phyloP scores from a whole-genome alignment of 2,113 vertebrate species.

The Jacana jacana region DNA sequence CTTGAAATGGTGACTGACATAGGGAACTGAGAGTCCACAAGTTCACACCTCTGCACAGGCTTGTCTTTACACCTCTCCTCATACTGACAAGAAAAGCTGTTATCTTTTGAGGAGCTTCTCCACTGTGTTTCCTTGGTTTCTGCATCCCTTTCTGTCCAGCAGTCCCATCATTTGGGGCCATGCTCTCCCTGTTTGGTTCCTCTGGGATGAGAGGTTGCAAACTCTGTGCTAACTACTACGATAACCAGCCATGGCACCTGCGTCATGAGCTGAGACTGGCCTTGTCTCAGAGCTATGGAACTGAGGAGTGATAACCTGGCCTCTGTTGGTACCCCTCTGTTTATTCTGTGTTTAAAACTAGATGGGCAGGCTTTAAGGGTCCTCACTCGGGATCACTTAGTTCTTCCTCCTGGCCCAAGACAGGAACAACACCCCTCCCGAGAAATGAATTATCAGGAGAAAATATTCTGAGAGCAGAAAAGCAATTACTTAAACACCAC shows the following conservation, averaged over 20 bases:
- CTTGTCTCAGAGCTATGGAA: neutral
- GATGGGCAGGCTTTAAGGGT: neutral
- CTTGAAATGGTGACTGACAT: neutral
- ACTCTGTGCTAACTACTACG: neutral
- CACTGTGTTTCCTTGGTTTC: neutral
- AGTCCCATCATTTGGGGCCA: neutral
- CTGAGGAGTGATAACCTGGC: neutral
- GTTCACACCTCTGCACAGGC: neutral
- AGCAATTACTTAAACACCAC: neutral
- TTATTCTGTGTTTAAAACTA: neutral
- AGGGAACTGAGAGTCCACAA: neutral
- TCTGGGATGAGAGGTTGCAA: neutral
- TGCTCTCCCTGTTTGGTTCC: neutral
- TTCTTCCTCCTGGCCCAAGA: neutral
- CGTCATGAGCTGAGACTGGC: neutral
- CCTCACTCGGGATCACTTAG: neutral
- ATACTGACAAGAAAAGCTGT: neutral
- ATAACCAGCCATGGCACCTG: neutral
- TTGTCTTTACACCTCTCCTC: neutral
- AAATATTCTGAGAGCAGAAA: neutral
- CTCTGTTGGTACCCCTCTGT: neutral
- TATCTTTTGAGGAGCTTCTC: neutral
- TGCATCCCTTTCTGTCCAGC: neutral
- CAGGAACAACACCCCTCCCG: neutral
- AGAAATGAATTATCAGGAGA: neutral